Percentiles rank a stretch among this genome's conserved stretches.
Evolutionary conservation across 2,113 vertebrate genomes (phyloP).

Genomic region (Eurypyga helias): DNA sequence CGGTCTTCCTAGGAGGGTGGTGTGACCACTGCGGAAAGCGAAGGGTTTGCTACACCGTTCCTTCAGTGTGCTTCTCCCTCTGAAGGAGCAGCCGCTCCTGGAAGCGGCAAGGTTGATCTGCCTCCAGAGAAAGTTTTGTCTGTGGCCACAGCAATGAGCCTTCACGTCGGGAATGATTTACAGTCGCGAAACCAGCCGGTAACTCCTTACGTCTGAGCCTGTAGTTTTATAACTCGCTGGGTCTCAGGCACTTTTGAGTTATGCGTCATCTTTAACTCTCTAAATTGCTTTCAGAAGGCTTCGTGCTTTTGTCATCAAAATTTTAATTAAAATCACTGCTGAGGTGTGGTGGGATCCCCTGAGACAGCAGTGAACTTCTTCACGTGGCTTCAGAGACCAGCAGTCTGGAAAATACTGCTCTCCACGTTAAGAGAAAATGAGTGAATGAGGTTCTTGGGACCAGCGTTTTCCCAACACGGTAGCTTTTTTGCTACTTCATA

Average conservation of each 20-base stretch:
- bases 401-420: conserved; percentile 38
- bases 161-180: not conserved
- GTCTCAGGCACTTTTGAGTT: not conserved
- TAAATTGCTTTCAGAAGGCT: conserved; percentile 8
- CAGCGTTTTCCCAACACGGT: not conserved
- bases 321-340: conserved; percentile 38
- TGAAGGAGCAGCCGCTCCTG: not conserved
- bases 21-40: rapidly evolving
- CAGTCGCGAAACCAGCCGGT: not conserved
- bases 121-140: not conserved
- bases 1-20: not conserved
- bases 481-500: not conserved
- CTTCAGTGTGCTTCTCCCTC: not conserved
- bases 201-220: not conserved
- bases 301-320: not conserved
- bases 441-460: not conserved
- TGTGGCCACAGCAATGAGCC: not conserved
- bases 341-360: conserved; percentile 23
- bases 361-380: conserved; percentile 16
- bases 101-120: not conserved
- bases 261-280: not conserved
- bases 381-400: not conserved
- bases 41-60: not conserved
- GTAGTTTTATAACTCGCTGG: not conserved
- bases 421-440: conserved; percentile 12